Evolutionary conservation across 1,140 invertebrate species (phyloP).

Genomic region (Zaprionus vittiger): DNA sequence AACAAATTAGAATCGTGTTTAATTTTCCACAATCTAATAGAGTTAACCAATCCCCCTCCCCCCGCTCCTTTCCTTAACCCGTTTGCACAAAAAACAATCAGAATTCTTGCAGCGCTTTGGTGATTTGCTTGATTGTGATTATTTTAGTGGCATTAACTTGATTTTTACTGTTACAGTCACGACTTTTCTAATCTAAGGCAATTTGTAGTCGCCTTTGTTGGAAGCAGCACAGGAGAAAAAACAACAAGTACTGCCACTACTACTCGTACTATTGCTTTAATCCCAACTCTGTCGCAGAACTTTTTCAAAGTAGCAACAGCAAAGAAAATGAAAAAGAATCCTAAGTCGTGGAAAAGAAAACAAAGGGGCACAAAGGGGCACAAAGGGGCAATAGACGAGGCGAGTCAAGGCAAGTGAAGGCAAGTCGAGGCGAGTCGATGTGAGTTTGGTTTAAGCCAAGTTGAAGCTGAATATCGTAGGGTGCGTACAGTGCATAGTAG

Average conservation of each 20-base stretch:
- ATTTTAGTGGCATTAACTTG: slow-evolving; percentile 30
- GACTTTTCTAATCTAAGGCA: slow-evolving; percentile 55
- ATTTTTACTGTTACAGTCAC: slow-evolving; percentile 47
- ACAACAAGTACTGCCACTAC: background rate
- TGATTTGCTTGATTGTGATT: slow-evolving; percentile 32
- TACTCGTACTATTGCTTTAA: slow-evolving; percentile 30
- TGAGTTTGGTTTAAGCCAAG: slow-evolving; percentile 8
- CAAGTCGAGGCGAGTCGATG: slow-evolving; percentile 34
- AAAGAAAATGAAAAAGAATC: slow-evolving; percentile 14
- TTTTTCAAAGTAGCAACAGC: slow-evolving; percentile 15
- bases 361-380: slow-evolving; percentile 27
- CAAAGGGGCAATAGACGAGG: slow-evolving; percentile 15
- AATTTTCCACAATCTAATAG: background rate
- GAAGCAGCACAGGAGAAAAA: background rate
- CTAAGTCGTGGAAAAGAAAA: slow-evolving; percentile 26
- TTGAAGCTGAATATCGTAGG: slow-evolving; percentile 64
- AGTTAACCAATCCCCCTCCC: background rate
- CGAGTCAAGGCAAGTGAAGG: background rate
- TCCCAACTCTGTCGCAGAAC: slow-evolving; percentile 32
- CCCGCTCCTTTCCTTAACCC: background rate
- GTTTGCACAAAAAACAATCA: slow-evolving; percentile 5
- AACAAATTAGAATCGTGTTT: background rate
- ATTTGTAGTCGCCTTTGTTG: slow-evolving; percentile 55
- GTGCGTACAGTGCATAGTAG: slow-evolving; percentile 22
- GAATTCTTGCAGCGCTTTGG: slow-evolving; percentile 7